Base-by-base conservation (phyloP, 1,140 invertebrate genomes). In the Monomorium pharaonis region DNA sequence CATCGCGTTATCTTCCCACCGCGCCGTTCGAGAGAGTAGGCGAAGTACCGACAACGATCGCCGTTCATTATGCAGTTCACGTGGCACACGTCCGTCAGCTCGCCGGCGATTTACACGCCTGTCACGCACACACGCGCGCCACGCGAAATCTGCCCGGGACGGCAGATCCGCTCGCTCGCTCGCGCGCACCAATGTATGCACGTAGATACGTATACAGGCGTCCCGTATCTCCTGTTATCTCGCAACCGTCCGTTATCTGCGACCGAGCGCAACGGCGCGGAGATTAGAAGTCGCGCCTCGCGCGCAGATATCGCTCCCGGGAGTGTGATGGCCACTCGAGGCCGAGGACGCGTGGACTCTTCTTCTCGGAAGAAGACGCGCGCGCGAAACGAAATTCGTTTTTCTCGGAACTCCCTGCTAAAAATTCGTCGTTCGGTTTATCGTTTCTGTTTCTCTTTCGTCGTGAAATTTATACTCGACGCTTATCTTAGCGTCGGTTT, bases 61-160 rank as follows among this genome's bases (percentile, higher is more conserved):
- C 74, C 74, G 42, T 81, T 90, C 86, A 84, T 90, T 90, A 90
- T 90, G 89, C 89, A 83, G 65, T 86, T 90, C 89, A 90, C 89
- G 89, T 90, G 89, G 89, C 84, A 80, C 89, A 88, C 81, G 89
- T 90, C 89, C 89, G 88, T 90, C 89, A 88, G 74, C 54, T 83
- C 37, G 76, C 51, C 30, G 62, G 58, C 72, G 44, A 42, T 87
- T 90, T 90, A 77, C 88, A 90, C 77, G 65, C 88, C 56, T 74
- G 88, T 89, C 88, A 89, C 85, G 89, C 78, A 78, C 85, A 85
- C 85, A 84, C 80, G 70, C 69, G 65, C 72, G 67, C 85, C 85
- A 69, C 83, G 85, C 85, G 86, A 75, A 89, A 89, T 89, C 87
- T 72, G 30, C 77, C 77, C 69, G 74, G 56, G 77, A 47, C 51